Percentiles rank a stretch among this genome's conserved stretches.
Evolutionary conservation across 2,113 vertebrate genomes (phyloP).

Genomic region (Picathartes gymnocephalus): DNA sequence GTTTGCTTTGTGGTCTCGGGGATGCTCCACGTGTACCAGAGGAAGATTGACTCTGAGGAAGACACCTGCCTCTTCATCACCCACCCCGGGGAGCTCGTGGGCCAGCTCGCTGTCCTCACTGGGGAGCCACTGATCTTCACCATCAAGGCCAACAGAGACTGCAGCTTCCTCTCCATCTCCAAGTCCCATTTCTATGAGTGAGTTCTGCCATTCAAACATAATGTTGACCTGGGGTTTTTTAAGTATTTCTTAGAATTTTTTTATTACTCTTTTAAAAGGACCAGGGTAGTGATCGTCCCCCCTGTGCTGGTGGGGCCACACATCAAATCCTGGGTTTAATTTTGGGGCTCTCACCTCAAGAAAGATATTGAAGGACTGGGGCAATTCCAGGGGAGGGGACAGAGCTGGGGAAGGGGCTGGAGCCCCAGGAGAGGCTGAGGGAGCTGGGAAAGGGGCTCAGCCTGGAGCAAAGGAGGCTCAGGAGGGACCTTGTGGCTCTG

Average conservation of each 20-base stretch:
- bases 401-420: not conserved
- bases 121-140: constrained; percentile 95
- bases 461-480: not conserved
- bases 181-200: constrained; percentile 97
- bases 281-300: rapidly evolving
- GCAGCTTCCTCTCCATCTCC: constrained; percentile 89
- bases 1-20: constrained; percentile 91
- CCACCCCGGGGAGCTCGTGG: constrained; percentile 90
- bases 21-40: constrained; percentile 88
- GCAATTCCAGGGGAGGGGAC: rapidly evolving
- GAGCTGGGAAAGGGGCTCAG: not conserved
- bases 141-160: constrained; percentile 87
- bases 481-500: not conserved
- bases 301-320: not conserved
- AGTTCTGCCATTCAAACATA: constrained; percentile 20
- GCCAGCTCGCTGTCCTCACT: constrained; percentile 90
- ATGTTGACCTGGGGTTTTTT: rapidly evolving
- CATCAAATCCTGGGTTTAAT: not conserved
- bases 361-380: not conserved
- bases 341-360: not conserved
- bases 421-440: rapidly evolving
- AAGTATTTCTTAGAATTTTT: rapidly evolving
- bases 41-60: constrained; percentile 86
- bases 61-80: constrained; percentile 89
- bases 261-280: not conserved